Evolutionary conservation across 1,140 invertebrate species (phyloP).

Genomic region (Apis dorsata): DNA sequence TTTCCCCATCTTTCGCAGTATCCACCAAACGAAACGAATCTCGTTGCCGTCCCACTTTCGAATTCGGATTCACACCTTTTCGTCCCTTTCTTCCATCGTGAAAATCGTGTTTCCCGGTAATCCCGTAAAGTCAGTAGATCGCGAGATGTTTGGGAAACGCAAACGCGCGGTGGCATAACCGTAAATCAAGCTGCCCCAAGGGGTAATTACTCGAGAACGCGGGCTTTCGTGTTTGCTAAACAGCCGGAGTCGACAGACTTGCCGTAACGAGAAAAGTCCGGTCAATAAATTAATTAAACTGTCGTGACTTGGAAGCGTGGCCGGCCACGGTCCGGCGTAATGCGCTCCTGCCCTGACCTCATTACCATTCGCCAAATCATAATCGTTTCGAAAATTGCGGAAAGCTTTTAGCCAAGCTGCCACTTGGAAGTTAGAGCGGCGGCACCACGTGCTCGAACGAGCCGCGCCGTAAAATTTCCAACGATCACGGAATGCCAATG

Average conservation of each 20-base stretch:
- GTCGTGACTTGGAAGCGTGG: constrained; percentile 32
- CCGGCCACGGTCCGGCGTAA: constrained; percentile 1
- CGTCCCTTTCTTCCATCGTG: too few species aligned
- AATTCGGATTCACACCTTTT: too few species aligned
- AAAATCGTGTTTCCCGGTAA: too few species aligned
- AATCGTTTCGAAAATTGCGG: constrained; percentile 54
- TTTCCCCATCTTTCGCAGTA: too few species aligned
- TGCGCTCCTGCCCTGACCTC: constrained; percentile 22
- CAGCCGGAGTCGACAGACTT: constrained; percentile 22
- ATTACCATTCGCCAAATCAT: constrained; percentile 50
- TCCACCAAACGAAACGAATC: too few species aligned
- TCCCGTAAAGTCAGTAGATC: neutral
- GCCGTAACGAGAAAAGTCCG: constrained; percentile 49
- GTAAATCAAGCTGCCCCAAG: constrained; percentile 30
- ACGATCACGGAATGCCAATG: constrained; percentile 33
- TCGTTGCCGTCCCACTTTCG: too few species aligned
- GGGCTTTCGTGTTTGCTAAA: constrained; percentile 49
- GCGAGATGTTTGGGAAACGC: constrained; percentile 30
- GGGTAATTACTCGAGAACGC: constrained; percentile 50
- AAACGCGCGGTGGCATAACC: constrained; percentile 22
- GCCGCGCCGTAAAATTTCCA: constrained; percentile 34
- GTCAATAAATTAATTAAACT: constrained; percentile 57
- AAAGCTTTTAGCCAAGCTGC: constrained; percentile 56
- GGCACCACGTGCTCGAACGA: neutral
- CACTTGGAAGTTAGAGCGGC: constrained; percentile 30